Percentiles rank a stretch among this genome's conserved stretches.
phyloP scores from a whole-genome alignment of 2,797 vertebrate species.

The Thripadectes ignobilis region DNA sequence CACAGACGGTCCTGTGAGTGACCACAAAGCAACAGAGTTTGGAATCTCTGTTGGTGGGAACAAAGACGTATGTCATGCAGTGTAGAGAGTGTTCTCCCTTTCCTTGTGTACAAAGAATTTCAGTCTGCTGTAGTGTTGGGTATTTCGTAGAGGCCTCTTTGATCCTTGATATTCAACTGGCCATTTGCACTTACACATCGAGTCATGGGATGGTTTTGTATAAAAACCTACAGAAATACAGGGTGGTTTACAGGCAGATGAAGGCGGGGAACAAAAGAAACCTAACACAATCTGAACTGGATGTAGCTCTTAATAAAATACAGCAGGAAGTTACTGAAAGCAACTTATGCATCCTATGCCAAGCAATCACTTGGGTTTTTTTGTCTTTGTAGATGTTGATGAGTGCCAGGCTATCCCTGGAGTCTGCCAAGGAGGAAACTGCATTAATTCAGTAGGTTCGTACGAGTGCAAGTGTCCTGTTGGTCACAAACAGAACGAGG shows the following conservation, averaged over 20 bases:
- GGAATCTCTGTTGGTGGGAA: not conserved
- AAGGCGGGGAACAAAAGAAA: not conserved
- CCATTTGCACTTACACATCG: not conserved
- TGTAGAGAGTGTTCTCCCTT: not conserved
- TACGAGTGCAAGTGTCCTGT: conserved; percentile 79
- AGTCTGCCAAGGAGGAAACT: conserved; percentile 80
- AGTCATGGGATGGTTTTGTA: not conserved
- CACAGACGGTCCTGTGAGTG: not conserved
- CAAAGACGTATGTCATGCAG: not conserved
- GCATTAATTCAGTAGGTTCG: conserved; percentile 80
- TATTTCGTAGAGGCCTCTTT: not conserved
- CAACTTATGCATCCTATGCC: not conserved
- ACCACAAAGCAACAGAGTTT: not conserved
- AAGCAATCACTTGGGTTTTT: not conserved
- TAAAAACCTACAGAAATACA: not conserved
- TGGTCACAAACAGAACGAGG: conserved; percentile 77
- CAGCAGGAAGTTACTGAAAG: not conserved
- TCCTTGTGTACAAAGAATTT: not conserved
- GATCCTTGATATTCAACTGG: not conserved
- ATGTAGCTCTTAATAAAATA: not conserved
- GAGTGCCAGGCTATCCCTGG: conserved; percentile 83
- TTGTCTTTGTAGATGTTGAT: conserved; percentile 77
- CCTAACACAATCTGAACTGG: not conserved
- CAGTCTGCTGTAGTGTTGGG: not conserved
- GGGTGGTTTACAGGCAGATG: not conserved